Evolutionary conservation across 1,140 invertebrate species (phyloP).

Genomic region (Subanguina moxae): DNA sequence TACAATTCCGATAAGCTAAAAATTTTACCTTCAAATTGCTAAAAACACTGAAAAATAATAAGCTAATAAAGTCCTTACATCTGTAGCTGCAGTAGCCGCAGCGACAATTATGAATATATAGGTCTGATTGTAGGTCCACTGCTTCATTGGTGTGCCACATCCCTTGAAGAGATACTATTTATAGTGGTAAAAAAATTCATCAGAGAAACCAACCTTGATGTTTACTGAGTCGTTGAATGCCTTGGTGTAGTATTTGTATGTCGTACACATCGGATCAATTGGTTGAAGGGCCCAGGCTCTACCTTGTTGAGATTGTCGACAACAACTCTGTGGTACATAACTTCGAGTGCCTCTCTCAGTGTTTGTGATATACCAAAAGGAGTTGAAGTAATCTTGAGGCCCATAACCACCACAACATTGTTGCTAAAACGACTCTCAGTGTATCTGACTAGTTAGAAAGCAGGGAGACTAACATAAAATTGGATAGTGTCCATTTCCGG

Average conservation of each 20-base stretch:
- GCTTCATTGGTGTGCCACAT: slow-evolving; percentile 17
- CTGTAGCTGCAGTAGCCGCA: neutral
- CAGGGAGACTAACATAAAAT: slow-evolving; percentile 45
- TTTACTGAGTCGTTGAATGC: slow-evolving; percentile 53
- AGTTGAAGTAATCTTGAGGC: slow-evolving; percentile 49
- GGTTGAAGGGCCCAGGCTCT: slow-evolving; percentile 52
- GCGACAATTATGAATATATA: slow-evolving; percentile 6
- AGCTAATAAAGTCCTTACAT: slow-evolving; percentile 3
- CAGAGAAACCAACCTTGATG: slow-evolving; percentile 15
- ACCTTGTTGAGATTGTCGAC: slow-evolving; percentile 50
- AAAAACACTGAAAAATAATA: no score
- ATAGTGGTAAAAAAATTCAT: neutral
- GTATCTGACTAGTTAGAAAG: neutral
- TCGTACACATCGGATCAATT: slow-evolving; percentile 55
- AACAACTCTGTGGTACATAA: slow-evolving; percentile 54
- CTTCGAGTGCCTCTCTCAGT: slow-evolving; percentile 51
- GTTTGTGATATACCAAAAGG: slow-evolving; percentile 59
- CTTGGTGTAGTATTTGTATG: slow-evolving; percentile 47
- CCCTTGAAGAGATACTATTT: neutral
- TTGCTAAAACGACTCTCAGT: slow-evolving; percentile 44
- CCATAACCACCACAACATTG: slow-evolving; percentile 55
- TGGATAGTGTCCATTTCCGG: slow-evolving; percentile 54
- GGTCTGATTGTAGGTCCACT: slow-evolving; percentile 2
- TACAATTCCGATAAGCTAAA: neutral
- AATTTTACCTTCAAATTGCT: neutral